A percentile compares a stretch with the other conserved stretches of the same genome.
phyloP scores from a whole-genome alignment of 2,113 vertebrate genomes.

The Thymallus thymallus region DNA sequence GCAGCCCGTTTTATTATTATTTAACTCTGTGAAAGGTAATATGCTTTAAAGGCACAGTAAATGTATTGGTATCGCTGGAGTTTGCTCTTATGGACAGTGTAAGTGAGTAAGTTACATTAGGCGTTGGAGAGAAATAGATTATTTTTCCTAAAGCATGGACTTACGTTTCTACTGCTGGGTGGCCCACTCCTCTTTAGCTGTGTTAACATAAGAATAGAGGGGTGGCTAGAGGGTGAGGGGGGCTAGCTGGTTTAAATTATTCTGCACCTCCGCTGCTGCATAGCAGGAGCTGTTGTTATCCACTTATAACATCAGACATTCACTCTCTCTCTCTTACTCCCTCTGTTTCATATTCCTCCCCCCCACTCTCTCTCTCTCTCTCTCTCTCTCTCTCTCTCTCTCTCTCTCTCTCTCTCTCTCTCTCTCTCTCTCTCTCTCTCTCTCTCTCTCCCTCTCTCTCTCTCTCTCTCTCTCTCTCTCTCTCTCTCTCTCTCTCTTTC shows the following conservation, averaged over 20 bases:
- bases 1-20: constrained; percentile 78
- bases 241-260: constrained; percentile 74
- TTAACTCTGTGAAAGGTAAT: constrained; percentile 75
- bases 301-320: constrained; percentile 61
- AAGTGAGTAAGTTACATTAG: constrained; percentile 62
- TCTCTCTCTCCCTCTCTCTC: too few relatives aligned
- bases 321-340: not conserved
- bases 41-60: constrained; percentile 66
- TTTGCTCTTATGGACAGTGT: constrained; percentile 29
- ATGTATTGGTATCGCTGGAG: constrained; percentile 44
- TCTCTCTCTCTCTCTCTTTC: too few relatives aligned
- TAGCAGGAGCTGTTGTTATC: constrained; percentile 76
- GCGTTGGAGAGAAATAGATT: constrained; percentile 55
- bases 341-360: not conserved
- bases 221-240: constrained; percentile 20
- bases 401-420: too few relatives aligned
- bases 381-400: too few relatives aligned
- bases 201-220: constrained; percentile 81
- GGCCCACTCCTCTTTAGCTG: constrained; percentile 72
- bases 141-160: constrained; percentile 71
- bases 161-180: constrained; percentile 75
- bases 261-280: constrained; percentile 65
- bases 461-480: too few relatives aligned
- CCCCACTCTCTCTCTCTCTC: constrained; percentile 20
- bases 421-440: too few relatives aligned